Evolutionary conservation across 92 coral and sea anemone species (phyloP).

Genomic region (Chrysogorgia sp.): DNA sequence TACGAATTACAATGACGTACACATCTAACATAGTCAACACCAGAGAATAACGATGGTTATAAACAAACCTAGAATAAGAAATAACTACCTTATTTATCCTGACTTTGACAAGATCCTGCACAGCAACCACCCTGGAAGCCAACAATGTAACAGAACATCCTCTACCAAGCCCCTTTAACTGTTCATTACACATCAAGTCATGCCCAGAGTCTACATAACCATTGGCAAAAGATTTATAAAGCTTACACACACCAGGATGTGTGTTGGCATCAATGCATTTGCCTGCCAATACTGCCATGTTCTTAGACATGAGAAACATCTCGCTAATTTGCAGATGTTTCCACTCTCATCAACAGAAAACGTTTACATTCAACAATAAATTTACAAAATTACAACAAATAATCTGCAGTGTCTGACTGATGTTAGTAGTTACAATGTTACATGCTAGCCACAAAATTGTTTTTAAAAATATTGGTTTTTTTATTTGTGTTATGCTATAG

Average conservation of each 20-base stretch:
- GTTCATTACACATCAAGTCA: neutral
- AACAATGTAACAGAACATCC: neutral
- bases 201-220: too few relatives aligned
- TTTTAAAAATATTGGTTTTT: too few relatives aligned
- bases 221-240: too few relatives aligned
- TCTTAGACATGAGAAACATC: neutral
- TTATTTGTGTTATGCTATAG: neutral
- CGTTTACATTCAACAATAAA: neutral
- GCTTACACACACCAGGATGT: too few relatives aligned
- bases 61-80: constrained; percentile 8
- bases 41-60: neutral
- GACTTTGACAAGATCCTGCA: neutral
- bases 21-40: neutral
- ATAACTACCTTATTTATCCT: neutral
- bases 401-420: too few relatives aligned
- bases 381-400: neutral
- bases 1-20: neutral
- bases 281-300: neutral
- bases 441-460: too few relatives aligned
- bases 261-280: too few relatives aligned
- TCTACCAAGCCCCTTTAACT: neutral
- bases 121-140: neutral
- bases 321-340: neutral
- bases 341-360: neutral
- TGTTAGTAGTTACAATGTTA: too few relatives aligned